Percentiles rank a stretch among this genome's conserved stretches.
phyloP scores from a whole-genome alignment of 2,797 vertebrate species.

The Oryzias sinensis region DNA sequence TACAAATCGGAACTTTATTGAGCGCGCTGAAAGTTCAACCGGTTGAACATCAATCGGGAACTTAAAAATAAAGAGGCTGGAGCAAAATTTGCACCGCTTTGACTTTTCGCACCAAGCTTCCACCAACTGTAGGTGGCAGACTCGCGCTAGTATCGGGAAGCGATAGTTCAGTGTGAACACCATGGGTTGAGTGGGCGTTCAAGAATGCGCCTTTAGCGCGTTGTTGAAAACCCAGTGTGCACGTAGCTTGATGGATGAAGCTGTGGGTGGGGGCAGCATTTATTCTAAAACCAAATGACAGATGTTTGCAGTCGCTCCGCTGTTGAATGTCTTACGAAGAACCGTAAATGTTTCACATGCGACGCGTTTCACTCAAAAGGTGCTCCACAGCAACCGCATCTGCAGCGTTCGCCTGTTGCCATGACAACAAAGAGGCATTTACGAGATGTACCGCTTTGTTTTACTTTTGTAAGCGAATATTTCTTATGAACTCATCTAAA shows the following conservation, averaged over 20 bases:
- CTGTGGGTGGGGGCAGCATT: constrained; percentile 14
- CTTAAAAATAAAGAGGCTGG: no score
- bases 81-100: no score
- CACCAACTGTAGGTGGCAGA: no score
- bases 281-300: constrained; percentile 53
- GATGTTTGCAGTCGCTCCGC: constrained; percentile 36
- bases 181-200: no score
- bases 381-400: constrained; percentile 30
- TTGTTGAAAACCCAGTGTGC: not conserved
- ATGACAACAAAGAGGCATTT: constrained; percentile 39
- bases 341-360: constrained; percentile 15
- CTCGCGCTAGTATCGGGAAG: no score
- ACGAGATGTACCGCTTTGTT: constrained; percentile 29
- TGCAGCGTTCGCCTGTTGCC: constrained; percentile 13
- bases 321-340: constrained; percentile 59
- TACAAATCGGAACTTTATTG: no score
- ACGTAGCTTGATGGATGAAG: not conserved
- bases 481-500: constrained; percentile 54
- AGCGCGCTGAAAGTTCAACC: no score
- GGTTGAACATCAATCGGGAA: no score
- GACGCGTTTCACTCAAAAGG: constrained; percentile 41
- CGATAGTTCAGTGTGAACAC: no score
- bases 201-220: no score
- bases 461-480: constrained; percentile 44
- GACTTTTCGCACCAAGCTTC: no score